Evolutionary conservation across 53 echinoderm and acorn worm genomes (phyloP).

Genomic region (Arbacia lixula): DNA sequence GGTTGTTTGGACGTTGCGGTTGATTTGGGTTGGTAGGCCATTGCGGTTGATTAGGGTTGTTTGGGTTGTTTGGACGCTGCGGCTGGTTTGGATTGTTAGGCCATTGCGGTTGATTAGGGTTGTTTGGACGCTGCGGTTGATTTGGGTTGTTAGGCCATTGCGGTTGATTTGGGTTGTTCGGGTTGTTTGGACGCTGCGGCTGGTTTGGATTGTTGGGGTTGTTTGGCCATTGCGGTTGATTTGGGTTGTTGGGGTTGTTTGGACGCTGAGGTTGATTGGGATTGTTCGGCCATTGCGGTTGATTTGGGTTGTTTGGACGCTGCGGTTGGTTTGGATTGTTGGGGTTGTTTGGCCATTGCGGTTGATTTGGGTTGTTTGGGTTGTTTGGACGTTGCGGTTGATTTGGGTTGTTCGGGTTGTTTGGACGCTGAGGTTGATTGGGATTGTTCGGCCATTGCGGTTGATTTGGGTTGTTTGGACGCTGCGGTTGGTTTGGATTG

Average conservation of each 20-base stretch:
- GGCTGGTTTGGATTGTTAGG: background rate
- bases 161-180: background rate
- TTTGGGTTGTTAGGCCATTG: background rate
- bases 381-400: background rate
- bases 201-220: background rate
- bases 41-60: background rate
- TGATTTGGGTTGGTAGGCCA: background rate
- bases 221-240: background rate
- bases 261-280: background rate
- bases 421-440: background rate
- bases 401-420: background rate
- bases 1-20: background rate
- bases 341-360: background rate
- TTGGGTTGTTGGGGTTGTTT: background rate
- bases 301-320: background rate
- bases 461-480: background rate
- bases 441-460: background rate
- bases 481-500: background rate
- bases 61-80: background rate
- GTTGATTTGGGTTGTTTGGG: background rate
- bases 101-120: background rate
- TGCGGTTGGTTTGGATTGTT: background rate
- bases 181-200: background rate
- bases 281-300: background rate
- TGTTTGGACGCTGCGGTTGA: background rate